Percentiles rank a stretch among this genome's conserved stretches.
phyloP scores from a whole-genome alignment of 1,140 invertebrate species.

The Condylostylus longicornis region DNA sequence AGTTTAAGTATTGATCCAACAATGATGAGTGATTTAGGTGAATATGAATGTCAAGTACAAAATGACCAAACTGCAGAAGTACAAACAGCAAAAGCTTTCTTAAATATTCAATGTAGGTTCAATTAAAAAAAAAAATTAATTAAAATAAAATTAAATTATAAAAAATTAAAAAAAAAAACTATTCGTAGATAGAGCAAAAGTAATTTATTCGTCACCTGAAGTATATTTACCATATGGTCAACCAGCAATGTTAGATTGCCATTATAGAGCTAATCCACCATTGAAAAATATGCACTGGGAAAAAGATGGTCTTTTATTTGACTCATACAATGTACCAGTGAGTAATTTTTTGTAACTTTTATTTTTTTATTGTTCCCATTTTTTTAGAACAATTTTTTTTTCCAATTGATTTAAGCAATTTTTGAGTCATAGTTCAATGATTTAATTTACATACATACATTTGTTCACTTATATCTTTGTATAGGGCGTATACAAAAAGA shows the following conservation, averaged over 20 bases:
- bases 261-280: constrained; percentile 84
- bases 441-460: constrained; percentile 2
- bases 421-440: not conserved
- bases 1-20: constrained; percentile 60
- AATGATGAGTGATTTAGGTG: constrained; percentile 67
- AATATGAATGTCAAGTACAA: constrained; percentile 76
- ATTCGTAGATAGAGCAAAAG: constrained; percentile 71
- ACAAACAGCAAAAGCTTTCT: constrained; percentile 72
- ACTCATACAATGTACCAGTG: constrained; percentile 68
- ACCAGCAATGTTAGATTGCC: constrained; percentile 79
- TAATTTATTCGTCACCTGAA: constrained; percentile 74
- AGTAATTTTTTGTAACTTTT: constrained; percentile 1
- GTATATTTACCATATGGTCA: constrained; percentile 79
- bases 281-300: constrained; percentile 87
- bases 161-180: not conserved
- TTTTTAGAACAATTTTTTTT: not conserved
- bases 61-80: constrained; percentile 63
- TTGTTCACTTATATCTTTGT: not conserved
- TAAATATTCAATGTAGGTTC: constrained; percentile 88
- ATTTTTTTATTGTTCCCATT: not conserved
- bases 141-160: not conserved
- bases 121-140: no score
- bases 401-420: not conserved
- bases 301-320: constrained; percentile 81
- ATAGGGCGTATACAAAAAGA: constrained; percentile 64